A percentile compares a stretch with the other conserved stretches of the same genome.
These are phyloP conservation scores for Spialia ferax DNA, from an alignment of 2,888 invertebrate genomes.

Conservation along the genomic window DNA sequence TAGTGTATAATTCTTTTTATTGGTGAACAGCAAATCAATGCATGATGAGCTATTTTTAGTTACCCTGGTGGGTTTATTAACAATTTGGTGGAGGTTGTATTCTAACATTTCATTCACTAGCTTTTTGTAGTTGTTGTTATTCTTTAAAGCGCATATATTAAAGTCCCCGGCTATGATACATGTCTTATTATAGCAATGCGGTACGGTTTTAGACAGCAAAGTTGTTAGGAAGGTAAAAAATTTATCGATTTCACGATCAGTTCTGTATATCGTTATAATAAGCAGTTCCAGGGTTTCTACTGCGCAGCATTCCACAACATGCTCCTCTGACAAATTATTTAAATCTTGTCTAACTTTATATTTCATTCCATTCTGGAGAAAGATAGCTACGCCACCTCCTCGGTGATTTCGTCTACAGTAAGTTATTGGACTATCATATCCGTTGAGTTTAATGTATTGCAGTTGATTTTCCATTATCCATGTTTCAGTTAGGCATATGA, in stretches of 20 bases:
- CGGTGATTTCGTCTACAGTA: constrained; percentile 13
- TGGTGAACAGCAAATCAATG: constrained; percentile 20
- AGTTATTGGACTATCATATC: constrained; percentile 10
- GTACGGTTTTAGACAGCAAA: background rate
- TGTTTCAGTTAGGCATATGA: constrained; percentile 14
- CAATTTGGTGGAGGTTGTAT: constrained; percentile 19
- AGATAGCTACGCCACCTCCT: constrained; percentile 21
- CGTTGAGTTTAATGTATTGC: background rate
- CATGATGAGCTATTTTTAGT: constrained; percentile 15
- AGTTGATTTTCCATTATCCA: constrained; percentile 21
- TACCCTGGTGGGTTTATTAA: constrained; percentile 7
- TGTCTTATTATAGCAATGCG: background rate
- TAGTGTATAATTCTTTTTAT: constrained; percentile 6
- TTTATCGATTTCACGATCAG: constrained; percentile 16
- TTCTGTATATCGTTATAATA: constrained; percentile 5
- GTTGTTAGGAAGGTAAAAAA: constrained; percentile 1
- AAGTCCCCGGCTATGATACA: constrained; percentile 15
- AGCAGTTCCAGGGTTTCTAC: background rate
- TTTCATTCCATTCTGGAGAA: constrained; percentile 9
- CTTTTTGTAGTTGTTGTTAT: constrained; percentile 8
- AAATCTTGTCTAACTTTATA: constrained; percentile 14
- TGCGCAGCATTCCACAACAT: constrained; percentile 15
- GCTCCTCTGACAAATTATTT: constrained; percentile 9
- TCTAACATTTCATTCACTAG: constrained; percentile 5
- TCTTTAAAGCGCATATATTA: constrained; percentile 18